Evolutionary conservation across 1,140 invertebrate genomes (phyloP), one percentile per base, ranked within the genome.

Genomic region (Panulirus ornatus): DNA sequence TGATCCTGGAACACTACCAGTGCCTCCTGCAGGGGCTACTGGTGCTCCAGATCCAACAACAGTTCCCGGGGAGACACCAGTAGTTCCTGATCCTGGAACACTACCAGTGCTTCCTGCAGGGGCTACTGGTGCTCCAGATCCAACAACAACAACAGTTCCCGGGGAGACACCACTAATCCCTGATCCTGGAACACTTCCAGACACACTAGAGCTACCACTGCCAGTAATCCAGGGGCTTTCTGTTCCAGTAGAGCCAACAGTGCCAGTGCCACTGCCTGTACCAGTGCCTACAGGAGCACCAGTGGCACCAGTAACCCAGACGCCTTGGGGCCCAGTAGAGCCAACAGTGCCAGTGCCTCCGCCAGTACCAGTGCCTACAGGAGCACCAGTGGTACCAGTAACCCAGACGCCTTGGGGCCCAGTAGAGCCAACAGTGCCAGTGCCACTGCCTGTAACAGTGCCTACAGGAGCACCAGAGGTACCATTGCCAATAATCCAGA

Each of bases 241-340:
- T 0, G 44, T 54, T 86, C 84, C 84, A 47, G 84, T 0, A 44
- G 44, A 22, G 30, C 84, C 84, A 30, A 66, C 40, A 19, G 30
- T 51, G 51, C 40, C 83, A 70, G 58, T 2, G 2, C 14, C 27
- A n/a, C 82, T 63, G 0, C 58, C 58, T 22, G 6, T 9, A 40
- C 58, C 82, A 42, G 58, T 11, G 0, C 0, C 19, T 44, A 30
- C 58, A 66, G 54, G 36, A 0, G 40, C 27, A 42, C 82, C 82
- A 38, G 40, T 3, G 19, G 36, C n/a, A 14, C 58, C 58, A 54
- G 51, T 2, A 11, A 11, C n/a, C 51, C 51, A 54, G 51, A 1
- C 0, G 51, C n/a, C n/a, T 22, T 22, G n/a, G 51, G 9, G n/a
- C 51, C 58, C 58, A 40, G 81, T 22, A 3, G 51, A 63, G 0